These are phyloP conservation scores for Papio anubis DNA, from an alignment of 2,113 vertebrate genomes.

Conservation along the genomic window DNA sequence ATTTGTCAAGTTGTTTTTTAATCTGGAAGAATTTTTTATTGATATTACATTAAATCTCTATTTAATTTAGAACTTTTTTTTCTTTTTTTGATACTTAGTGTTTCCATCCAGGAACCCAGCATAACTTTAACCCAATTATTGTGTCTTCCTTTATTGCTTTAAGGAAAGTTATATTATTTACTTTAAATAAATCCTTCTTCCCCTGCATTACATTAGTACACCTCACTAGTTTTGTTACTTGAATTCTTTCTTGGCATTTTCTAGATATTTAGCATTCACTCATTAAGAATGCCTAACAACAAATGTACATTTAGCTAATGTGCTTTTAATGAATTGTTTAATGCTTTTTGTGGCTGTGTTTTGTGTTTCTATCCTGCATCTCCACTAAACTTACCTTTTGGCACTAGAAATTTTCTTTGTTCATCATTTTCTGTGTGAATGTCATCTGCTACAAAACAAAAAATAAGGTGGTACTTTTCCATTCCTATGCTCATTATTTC, in stretches of 20 bases:
- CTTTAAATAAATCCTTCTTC: background rate
- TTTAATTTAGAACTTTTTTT: background rate
- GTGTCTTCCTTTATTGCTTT: background rate
- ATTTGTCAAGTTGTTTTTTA: background rate
- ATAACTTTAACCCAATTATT: background rate
- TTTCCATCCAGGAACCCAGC: background rate
- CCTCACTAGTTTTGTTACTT: background rate
- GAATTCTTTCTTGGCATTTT: background rate
- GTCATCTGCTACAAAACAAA: background rate
- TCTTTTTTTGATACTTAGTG: background rate
- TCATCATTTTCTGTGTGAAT: constrained; percentile 33
- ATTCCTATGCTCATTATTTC: background rate
- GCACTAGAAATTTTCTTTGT: background rate
- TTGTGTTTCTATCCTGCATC: background rate
- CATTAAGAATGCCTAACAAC: background rate
- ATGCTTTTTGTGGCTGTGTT: background rate
- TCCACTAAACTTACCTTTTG: background rate
- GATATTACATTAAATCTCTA: background rate
- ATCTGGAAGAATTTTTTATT: constrained; percentile 12
- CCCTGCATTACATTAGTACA: background rate
- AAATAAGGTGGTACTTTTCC: background rate
- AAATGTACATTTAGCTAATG: background rate
- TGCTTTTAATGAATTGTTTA: constrained; percentile 20
- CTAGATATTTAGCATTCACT: background rate
- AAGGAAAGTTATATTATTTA: background rate